Base-by-base conservation (phyloP, 1,140 invertebrate species). In the Zaprionus taronus region DNA sequence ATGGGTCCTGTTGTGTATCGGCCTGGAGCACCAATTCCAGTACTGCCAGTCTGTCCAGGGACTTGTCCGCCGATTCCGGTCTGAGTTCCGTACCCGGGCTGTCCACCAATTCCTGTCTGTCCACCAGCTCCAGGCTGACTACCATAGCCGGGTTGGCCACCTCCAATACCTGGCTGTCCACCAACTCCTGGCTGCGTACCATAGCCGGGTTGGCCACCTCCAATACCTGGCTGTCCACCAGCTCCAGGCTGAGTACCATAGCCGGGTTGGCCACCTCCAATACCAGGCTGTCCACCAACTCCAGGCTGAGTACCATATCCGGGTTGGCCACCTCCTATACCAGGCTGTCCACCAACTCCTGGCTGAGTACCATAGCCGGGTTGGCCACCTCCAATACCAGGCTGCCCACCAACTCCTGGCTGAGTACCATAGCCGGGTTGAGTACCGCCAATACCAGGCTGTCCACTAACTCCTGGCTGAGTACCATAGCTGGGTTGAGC, bases 1-100 rank as follows among this genome's bases (percentile, higher is more conserved):
- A 17, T 53, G 20, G 22, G 41, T 47, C n/a, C 31, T 51, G 62
- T 22, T 60, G 77, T 76, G 26, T 81, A 74, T 6, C 80, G 80
- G 4, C 69, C 77, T 15, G 81, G 73, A 31, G 77, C 73, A 6
- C 68, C 68, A 24, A 63, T 22, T 47, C 67, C 69, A 31, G 38
- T 9, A 12, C 63, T 72, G 4, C 36, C 61, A 31, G 28, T 3
- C 49, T 22, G 26, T 41, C 56, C 75, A 47, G 15, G 55, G 20
- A 49, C 4, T 51, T 51, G 47, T 51, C 47, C 47, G 20, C 20
- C 49, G 15, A 61, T 5, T 17, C 71, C 67, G 2, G 65, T 66
- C 11, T 73, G 69, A 12, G 9, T 53, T 26, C 57, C 56, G 12
- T 38, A 0, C 58, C 76, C 66, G 0, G 49, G 56, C 26, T 76